Percentiles rank a stretch among this genome's conserved stretches.
Evolutionary conservation across 2,113 vertebrate genomes (phyloP).

Genomic region (Bucco capensis): DNA sequence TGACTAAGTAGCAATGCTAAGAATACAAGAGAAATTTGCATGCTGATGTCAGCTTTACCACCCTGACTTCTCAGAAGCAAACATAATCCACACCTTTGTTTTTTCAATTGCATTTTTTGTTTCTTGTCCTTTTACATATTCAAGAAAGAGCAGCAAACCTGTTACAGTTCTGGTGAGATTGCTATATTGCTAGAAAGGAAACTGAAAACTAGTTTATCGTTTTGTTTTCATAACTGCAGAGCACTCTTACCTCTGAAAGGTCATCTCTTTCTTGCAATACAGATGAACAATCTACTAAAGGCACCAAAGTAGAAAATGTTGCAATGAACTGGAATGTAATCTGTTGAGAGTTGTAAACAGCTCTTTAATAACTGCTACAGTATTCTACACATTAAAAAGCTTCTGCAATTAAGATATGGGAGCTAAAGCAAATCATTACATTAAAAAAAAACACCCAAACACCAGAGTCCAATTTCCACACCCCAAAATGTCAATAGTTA

Average conservation of each 20-base stretch:
- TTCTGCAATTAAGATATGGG: background rate
- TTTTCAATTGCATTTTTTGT: background rate
- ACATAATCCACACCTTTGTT: background rate
- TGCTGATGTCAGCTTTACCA: background rate
- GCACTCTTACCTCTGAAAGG: conserved; percentile 86
- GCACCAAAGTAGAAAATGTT: conserved; percentile 98
- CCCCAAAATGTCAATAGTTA: background rate
- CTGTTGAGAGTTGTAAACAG: conserved; percentile 70
- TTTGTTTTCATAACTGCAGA: background rate
- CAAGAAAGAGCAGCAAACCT: background rate
- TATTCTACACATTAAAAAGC: background rate
- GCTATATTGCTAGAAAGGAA: background rate
- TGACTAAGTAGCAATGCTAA: background rate
- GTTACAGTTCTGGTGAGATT: background rate
- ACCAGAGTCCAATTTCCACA: background rate
- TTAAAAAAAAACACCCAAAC: background rate
- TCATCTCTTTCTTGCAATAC: conserved; percentile 89
- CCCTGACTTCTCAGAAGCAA: background rate
- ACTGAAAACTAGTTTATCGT: background rate
- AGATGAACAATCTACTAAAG: conserved; percentile 99
- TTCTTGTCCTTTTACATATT: fast-evolving
- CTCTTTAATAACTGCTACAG: background rate
- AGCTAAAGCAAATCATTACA: background rate
- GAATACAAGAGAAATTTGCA: background rate
- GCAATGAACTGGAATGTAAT: conserved; percentile 99